Percentiles rank a stretch among this genome's conserved stretches.
These are phyloP conservation scores for Hydrophis major DNA, from an alignment of 2,797 vertebrate species.

Conservation along the genomic window DNA sequence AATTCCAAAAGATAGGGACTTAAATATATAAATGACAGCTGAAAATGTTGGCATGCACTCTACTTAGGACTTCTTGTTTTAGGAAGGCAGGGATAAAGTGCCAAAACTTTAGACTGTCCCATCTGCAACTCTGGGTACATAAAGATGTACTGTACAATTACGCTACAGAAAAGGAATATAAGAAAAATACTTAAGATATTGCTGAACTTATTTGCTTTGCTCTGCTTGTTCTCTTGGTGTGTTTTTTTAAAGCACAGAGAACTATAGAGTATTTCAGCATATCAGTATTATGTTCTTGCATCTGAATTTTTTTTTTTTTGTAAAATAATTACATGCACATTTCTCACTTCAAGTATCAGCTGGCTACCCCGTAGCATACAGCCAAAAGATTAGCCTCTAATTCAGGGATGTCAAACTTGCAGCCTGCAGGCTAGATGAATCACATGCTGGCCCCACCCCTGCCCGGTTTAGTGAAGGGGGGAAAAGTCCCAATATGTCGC, in stretches of 20 bases:
- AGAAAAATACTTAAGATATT: background rate
- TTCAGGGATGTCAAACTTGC: too few relatives aligned
- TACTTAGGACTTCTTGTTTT: background rate
- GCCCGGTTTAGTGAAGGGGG: too few relatives aligned
- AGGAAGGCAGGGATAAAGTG: background rate
- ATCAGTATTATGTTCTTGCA: background rate
- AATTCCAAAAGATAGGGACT: background rate
- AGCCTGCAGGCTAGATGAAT: too few relatives aligned
- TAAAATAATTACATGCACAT: constrained; percentile 21
- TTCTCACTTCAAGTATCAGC: constrained; percentile 34
- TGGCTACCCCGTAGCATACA: constrained; percentile 39
- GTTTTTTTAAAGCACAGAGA: background rate
- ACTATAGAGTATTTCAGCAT: background rate
- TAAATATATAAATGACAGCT: background rate
- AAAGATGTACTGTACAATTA: background rate
- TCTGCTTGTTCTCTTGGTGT: background rate
- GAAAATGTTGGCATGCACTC: background rate
- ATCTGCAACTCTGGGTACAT: background rate
- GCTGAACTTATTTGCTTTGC: background rate
- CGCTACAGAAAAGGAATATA: background rate
- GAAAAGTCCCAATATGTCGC: too few relatives aligned
- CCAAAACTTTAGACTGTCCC: background rate
- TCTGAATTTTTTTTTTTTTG: background rate
- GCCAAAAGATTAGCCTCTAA: constrained; percentile 6
- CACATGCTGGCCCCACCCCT: too few relatives aligned